Percentiles rank a stretch among this genome's conserved stretches.
Conservation (phyloP, 2,113 vertebrate genomes). For the Burhinus bistriatus region DNA sequence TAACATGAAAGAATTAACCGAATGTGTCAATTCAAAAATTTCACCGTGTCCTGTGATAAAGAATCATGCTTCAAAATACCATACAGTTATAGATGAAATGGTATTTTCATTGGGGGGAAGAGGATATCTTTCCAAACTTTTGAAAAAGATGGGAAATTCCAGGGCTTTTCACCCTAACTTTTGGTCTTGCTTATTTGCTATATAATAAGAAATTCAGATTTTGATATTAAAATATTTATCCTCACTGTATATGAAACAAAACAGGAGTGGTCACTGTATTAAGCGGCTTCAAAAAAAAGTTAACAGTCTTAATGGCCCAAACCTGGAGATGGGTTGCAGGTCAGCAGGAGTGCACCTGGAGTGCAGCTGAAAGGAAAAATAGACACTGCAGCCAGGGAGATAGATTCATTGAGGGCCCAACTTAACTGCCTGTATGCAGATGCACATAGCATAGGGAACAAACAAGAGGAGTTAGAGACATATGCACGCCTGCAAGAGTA, state of each 20-base stretch:
- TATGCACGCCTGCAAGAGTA: too few species aligned
- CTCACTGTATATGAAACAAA: neutral
- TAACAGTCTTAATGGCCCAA: too few species aligned
- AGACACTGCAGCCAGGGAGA: too few species aligned
- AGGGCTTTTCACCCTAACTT: neutral
- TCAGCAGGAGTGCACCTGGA: too few species aligned
- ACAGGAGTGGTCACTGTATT: neutral
- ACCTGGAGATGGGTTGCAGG: too few species aligned
- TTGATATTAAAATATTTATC: neutral
- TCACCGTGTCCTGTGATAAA: neutral
- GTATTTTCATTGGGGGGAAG: neutral
- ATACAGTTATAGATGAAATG: neutral
- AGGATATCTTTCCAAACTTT: neutral
- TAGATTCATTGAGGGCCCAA: too few species aligned
- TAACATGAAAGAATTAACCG: neutral
- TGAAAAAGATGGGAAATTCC: neutral
- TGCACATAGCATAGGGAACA: too few species aligned
- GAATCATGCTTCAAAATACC: neutral
- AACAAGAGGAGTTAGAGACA: too few species aligned
- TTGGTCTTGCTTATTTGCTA: neutral
- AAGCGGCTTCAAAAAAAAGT: neutral
- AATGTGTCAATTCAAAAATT: neutral
- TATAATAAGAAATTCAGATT: neutral
- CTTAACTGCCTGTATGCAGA: too few species aligned
- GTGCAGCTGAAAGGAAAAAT: too few species aligned